phyloP scores from a whole-genome alignment of 2,888 invertebrate species.

The Allolobophora icterica region DNA sequence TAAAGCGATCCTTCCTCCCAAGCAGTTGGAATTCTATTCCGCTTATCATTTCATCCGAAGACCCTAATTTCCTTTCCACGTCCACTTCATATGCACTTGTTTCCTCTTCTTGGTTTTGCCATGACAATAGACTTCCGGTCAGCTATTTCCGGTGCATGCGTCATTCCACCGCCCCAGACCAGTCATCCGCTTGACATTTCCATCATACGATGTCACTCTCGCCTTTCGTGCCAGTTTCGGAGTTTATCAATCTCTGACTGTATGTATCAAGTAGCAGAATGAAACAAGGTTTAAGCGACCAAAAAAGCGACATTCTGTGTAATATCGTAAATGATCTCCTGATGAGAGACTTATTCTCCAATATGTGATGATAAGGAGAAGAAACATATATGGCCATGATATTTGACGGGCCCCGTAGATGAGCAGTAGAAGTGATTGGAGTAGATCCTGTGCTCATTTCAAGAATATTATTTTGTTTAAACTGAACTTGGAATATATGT shows the following conservation, averaged over 20 bases:
- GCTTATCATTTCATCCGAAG: neutral
- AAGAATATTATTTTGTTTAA: too few species aligned
- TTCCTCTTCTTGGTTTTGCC: neutral
- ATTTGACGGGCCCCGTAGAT: too few species aligned
- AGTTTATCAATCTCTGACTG: neutral
- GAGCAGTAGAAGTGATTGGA: too few species aligned
- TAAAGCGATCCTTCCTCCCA: neutral
- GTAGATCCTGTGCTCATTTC: too few species aligned
- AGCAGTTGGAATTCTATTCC: neutral
- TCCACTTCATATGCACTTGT: neutral
- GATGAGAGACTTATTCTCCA: too few species aligned
- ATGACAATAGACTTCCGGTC: neutral
- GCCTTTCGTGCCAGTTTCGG: neutral
- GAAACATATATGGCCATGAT: too few species aligned
- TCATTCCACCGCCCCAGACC: neutral
- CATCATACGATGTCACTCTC: neutral
- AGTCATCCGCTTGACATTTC: neutral
- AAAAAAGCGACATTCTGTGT: neutral
- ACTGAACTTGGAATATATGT: too few species aligned
- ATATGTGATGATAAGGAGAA: neutral
- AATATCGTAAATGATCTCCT: neutral
- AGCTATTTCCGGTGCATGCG: neutral
- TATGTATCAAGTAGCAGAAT: neutral
- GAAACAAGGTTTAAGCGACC: neutral
- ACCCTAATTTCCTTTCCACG: neutral